A percentile compares a stretch with the other conserved stretches of the same genome.
Conservation (phyloP, 2,113 vertebrate species). For the Herpailurus yagouaroundi region DNA sequence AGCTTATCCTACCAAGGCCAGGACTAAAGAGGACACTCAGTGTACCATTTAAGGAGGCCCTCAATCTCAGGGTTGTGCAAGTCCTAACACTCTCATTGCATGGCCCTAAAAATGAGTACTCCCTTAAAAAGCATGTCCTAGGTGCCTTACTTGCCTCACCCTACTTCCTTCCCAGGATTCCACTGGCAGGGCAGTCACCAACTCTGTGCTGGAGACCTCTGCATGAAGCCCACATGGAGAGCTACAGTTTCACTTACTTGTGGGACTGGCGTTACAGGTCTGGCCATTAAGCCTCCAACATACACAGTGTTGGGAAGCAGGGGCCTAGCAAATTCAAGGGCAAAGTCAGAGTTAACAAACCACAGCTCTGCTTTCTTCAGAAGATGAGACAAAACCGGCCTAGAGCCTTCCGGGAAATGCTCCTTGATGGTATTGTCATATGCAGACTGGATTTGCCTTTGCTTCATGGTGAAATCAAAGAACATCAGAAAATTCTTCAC, state of each 20-base stretch:
- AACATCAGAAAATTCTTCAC: constrained; percentile 80
- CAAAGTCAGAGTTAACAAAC: constrained; percentile 87
- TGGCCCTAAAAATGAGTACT: not conserved
- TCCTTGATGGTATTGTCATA: constrained; percentile 78
- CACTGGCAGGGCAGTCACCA: not conserved
- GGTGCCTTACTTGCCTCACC: not conserved
- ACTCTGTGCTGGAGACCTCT: not conserved
- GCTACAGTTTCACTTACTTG: constrained; percentile 69
- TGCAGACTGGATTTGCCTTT: constrained; percentile 49
- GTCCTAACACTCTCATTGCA: too few relatives aligned
- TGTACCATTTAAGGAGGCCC: not conserved
- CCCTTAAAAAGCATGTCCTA: not conserved
- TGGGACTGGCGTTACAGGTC: constrained; percentile 77
- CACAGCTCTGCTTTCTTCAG: constrained; percentile 84
- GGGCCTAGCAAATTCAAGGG: constrained; percentile 84
- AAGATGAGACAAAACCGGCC: constrained; percentile 74
- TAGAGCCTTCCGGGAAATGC: constrained; percentile 58
- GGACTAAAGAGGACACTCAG: not conserved
- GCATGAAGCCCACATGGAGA: not conserved
- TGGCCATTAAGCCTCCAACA: constrained; percentile 84
- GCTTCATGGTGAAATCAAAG: constrained; percentile 55
- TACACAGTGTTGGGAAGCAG: constrained; percentile 84
- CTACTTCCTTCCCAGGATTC: not conserved
- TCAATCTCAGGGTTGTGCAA: not conserved
- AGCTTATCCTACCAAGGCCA: not conserved